A percentile compares a stretch with the other conserved stretches of the same genome.
Evolutionary conservation across 2,113 vertebrate genomes (phyloP).

Genomic region (Conger conger): DNA sequence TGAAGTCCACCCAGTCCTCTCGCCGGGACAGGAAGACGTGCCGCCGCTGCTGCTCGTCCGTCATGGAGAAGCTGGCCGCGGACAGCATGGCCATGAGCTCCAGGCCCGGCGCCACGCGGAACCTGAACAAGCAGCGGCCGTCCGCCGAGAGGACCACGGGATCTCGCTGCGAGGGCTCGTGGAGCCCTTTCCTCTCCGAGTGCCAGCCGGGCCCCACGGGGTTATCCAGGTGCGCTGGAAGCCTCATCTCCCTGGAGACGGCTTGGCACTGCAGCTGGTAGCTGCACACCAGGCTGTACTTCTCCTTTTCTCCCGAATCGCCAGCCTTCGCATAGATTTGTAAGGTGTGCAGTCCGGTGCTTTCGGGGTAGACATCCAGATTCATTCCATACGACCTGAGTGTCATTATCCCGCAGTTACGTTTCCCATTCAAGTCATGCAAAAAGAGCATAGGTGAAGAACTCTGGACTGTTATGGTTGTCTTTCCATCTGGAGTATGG

Average conservation of each 20-base stretch:
- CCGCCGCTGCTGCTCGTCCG: conserved; percentile 24
- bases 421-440: conserved; percentile 66
- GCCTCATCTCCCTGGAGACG: conserved; percentile 51
- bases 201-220: conserved; percentile 78
- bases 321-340: conserved; percentile 69
- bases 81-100: conserved; percentile 65
- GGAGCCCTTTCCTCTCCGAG: conserved; percentile 71
- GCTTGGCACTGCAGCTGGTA: conserved; percentile 67
- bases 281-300: conserved; percentile 61
- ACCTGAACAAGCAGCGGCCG: conserved; percentile 67
- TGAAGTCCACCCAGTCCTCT: conserved; percentile 62
- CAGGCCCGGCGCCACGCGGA: conserved; percentile 64
- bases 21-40: conserved; percentile 67
- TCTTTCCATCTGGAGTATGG: conserved; percentile 72
- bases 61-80: conserved; percentile 30
- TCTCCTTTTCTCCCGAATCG: conserved; percentile 46
- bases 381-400: conserved; percentile 70
- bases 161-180: conserved; percentile 53
- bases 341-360: conserved; percentile 67
- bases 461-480: conserved; percentile 67
- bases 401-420: conserved; percentile 69
- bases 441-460: conserved; percentile 58
- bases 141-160: conserved; percentile 72
- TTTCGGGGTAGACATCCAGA: conserved; percentile 72
- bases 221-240: conserved; percentile 66